Evolutionary conservation across 1,140 invertebrate species (phyloP).

Genomic region (Eufriesea mexicana): DNA sequence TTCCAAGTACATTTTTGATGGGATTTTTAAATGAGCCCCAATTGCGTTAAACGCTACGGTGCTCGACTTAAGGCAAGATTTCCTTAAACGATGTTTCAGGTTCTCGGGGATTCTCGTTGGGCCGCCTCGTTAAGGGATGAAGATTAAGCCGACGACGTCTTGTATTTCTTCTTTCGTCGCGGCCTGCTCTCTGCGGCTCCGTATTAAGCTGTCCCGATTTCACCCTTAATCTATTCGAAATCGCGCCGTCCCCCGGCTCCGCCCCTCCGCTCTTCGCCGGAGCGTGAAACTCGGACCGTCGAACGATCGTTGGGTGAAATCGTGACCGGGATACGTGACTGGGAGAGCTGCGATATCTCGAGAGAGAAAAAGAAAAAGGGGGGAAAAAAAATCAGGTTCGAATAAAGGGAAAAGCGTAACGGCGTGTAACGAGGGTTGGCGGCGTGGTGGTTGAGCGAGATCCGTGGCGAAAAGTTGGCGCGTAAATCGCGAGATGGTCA

Average conservation of each 20-base stretch:
- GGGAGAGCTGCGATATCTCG: not conserved
- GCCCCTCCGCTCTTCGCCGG: not conserved
- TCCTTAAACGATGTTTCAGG: conserved; percentile 78
- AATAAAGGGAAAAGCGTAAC: not conserved
- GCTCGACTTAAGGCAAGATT: conserved; percentile 76
- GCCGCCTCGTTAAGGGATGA: conserved; percentile 54
- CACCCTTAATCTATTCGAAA: conserved; percentile 26
- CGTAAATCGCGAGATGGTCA: conserved; percentile 18
- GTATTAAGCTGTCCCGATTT: conserved; percentile 25
- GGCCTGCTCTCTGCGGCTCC: conserved; percentile 4
- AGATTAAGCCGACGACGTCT: conserved; percentile 60
- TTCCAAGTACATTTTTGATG: conserved; percentile 80
- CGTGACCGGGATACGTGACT: not conserved
- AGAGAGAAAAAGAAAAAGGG: too few relatives aligned
- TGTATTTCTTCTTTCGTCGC: conserved; percentile 31
- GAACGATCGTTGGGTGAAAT: not conserved
- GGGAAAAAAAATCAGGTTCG: not conserved
- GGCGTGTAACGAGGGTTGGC: not conserved
- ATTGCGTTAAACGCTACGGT: conserved; percentile 77
- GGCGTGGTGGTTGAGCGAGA: not conserved
- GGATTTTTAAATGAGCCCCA: conserved; percentile 81
- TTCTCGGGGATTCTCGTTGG: conserved; percentile 52
- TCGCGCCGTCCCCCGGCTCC: not conserved
- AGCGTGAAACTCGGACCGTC: not conserved
- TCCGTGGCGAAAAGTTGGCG: not conserved